Evolutionary conservation across 2,797 vertebrate species (phyloP), one percentile per base, ranked within the genome.

Genomic region (Cossypha polioptera): DNA sequence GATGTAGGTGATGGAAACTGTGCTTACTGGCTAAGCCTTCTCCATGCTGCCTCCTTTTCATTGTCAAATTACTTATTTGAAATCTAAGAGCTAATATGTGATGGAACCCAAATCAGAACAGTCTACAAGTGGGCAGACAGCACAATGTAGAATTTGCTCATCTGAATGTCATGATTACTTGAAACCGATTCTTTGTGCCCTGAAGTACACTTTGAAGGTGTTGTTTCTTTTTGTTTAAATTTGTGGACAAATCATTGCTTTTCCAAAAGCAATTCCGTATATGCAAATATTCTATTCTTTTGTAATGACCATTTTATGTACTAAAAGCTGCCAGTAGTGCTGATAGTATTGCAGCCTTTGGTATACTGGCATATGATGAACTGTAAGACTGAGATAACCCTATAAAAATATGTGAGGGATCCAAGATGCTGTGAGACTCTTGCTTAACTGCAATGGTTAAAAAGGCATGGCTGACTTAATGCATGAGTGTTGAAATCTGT

Each of bases 291-390:
- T 59, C 11, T 33, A 0, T 66, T 58, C 67, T 86, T 63, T 59
- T 75, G 65, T 71, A 15, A 47, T 36, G 24, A 48, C 26, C 16
- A 4, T 33, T 14, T 59, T n/a, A 10, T 15, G 24, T 62, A 53
- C n/a, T 67, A 11, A 65, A 76, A 87, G 21, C 24, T 86, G 48
- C 80, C 50, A 24, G 13, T 66, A 48, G 15, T 59, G 29, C 22
- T 0, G 3, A 31, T 63, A 38, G 21, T 35, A 42, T 77, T 1
- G 0, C 43, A 62, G n/a, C 69, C n/a, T 48, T 65, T 19, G 15
- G 2, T 55, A 15, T 45, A 24, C 20, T 72, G 58, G n/a, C 26
- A 16, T 13, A 3, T 50, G 29, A 51, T 61, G 45, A 80, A 25
- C 51, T 77, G 36, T 63, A 50, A 57, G 63, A 63, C 16, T 26